Base-by-base conservation (phyloP, 30 jellyfish, hydroid and myxozoan genomes). In the Aurelia sp. region DNA sequence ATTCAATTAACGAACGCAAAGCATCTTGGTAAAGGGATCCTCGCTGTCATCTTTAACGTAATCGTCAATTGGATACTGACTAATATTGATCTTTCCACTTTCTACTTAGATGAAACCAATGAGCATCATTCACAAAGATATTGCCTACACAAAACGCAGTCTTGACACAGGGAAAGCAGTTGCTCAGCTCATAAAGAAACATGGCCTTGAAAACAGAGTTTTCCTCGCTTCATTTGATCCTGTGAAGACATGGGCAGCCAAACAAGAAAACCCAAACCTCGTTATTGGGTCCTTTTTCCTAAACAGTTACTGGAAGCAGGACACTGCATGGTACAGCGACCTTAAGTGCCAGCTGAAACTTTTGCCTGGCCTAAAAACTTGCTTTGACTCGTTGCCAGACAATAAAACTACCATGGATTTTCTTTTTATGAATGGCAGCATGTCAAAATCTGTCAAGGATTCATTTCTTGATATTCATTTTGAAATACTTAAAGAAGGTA, bases 61-160 rank as follows among this genome's bases (percentile, higher is more conserved):
- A 27, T 27, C 33, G 33, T 27, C 2, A 27, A 27, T 27, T 27
- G 10, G 51, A 40, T 8, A 40, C 3, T 27, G 33, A 27, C 33
- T 27, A 44, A 44, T 44, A 0, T 44, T 44, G 15, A 7, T 7
- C 3, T 7, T 44, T 44, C 15, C 7, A 8, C 16, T 44, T 44
- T 44, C 15, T 47, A 72, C 67, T 15, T 69, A 93, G 98, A 88
- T 93, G 97, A 93, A 93, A 59, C 97, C 98, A 13, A 78, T 95
- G 40, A 17, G 61, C 57, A 19, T 78, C 33, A 53, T 55, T 7
- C 75, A 27, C 69, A 35, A 40, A 44, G 55, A 44, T 44, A 44
- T 7, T 2, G 55, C 55, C 22, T 89, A 83, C 72, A 19, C 78
- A 1, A 59, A 51, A 38, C 77, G 76, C 22, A 73, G 88, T 27